These are phyloP conservation scores for Cyanoliseus patagonus DNA, from an alignment of 2,113 vertebrate genomes.

Conservation along the genomic window DNA sequence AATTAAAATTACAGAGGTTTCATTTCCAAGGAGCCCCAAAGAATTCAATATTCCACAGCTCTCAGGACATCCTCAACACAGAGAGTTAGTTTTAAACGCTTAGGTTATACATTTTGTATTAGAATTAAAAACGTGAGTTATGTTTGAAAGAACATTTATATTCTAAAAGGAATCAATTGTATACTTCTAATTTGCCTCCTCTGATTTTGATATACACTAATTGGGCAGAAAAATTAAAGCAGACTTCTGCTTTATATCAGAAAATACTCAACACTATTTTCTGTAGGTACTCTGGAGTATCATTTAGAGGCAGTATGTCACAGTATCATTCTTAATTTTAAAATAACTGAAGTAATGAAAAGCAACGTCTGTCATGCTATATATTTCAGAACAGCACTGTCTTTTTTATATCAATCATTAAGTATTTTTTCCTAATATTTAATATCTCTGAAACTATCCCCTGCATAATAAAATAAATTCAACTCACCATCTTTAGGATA, in stretches of 20 bases:
- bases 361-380: neutral
- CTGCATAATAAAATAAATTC: slow-evolving; percentile 13
- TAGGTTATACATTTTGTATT: slow-evolving; percentile 45
- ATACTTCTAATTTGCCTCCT: slow-evolving; percentile 34
- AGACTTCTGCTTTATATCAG: slow-evolving; percentile 8
- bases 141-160: slow-evolving; percentile 54
- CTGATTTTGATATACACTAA: slow-evolving; percentile 44
- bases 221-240: slow-evolving; percentile 44
- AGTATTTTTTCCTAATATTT: slow-evolving; percentile 44
- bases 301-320: slow-evolving; percentile 11
- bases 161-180: slow-evolving; percentile 35
- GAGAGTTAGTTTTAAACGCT: slow-evolving; percentile 43
- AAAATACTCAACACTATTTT: neutral
- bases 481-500: slow-evolving; percentile 38
- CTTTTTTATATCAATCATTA: slow-evolving; percentile 27
- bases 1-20: slow-evolving; percentile 68
- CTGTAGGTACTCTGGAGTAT: neutral
- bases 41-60: slow-evolving; percentile 65
- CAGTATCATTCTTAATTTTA: slow-evolving; percentile 10
- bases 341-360: neutral
- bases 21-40: slow-evolving; percentile 69
- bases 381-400: neutral
- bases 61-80: slow-evolving; percentile 38
- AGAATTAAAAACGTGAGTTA: slow-evolving; percentile 45
- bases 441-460: slow-evolving; percentile 6